A percentile compares a stretch with the other conserved stretches of the same genome.
phyloP scores from a whole-genome alignment of 2,797 vertebrate species.

The Macroramphosus scolopax region DNA sequence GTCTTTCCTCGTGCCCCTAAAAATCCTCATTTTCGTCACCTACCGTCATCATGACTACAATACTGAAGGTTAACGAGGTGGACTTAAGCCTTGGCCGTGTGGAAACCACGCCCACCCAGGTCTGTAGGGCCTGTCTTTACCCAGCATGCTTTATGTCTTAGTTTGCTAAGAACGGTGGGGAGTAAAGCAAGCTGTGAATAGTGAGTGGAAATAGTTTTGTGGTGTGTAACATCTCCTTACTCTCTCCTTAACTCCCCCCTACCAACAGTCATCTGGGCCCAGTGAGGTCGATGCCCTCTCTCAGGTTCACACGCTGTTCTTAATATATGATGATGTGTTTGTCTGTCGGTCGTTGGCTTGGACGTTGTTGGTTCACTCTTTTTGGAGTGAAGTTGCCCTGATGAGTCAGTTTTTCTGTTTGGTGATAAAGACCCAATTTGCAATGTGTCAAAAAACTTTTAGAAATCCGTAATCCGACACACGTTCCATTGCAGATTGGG shows the following conservation, averaged over 20 bases:
- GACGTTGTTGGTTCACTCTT: slow-evolving; percentile 26
- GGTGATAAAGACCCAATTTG: too few species aligned
- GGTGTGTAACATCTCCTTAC: slow-evolving; percentile 56
- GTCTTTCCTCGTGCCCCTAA: slow-evolving; percentile 59
- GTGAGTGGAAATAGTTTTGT: slow-evolving; percentile 9
- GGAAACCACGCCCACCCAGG: slow-evolving; percentile 74
- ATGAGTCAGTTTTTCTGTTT: slow-evolving; percentile 22
- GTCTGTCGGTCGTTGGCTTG: slow-evolving; percentile 45
- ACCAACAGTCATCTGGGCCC: slow-evolving; percentile 59
- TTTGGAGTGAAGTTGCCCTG: slow-evolving; percentile 34
- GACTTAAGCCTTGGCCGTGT: slow-evolving; percentile 68
- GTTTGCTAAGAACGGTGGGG: too few species aligned
- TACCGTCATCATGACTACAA: slow-evolving; percentile 69
- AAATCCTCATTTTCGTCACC: slow-evolving; percentile 68
- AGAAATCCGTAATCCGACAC: too few species aligned
- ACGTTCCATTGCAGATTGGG: slow-evolving; percentile 38
- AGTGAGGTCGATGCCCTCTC: slow-evolving; percentile 42
- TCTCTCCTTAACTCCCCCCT: slow-evolving; percentile 61
- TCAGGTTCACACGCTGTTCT: slow-evolving; percentile 55
- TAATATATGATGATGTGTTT: slow-evolving; percentile 38
- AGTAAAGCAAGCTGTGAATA: neutral
- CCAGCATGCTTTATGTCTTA: slow-evolving; percentile 54
- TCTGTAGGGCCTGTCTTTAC: slow-evolving; percentile 77
- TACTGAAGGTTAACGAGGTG: slow-evolving; percentile 81
- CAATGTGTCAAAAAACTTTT: too few species aligned